A percentile compares a stretch with the other conserved stretches of the same genome.
Conservation (phyloP, 2,888 invertebrate species). For the Caenorhabditis sp. region DNA sequence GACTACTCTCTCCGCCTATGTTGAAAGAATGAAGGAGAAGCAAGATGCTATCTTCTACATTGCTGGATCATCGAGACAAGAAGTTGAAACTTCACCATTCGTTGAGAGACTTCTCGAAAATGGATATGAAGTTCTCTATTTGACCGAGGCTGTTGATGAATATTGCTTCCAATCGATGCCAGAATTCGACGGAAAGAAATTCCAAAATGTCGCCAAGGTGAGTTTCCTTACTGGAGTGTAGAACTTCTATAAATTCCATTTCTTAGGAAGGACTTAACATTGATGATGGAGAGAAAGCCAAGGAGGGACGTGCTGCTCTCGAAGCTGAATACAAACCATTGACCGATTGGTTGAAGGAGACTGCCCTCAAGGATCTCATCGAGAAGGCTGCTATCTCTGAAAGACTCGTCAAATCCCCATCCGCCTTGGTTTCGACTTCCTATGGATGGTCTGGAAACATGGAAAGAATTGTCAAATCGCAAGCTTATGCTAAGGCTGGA, state of each 20-base stretch:
- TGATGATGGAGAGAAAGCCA: conserved; percentile 72
- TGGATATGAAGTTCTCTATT: conserved; percentile 87
- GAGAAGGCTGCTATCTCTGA: conserved; percentile 86
- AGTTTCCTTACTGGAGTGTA: too few species aligned
- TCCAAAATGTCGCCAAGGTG: conserved; percentile 95
- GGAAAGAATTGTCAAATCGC: conserved; percentile 87
- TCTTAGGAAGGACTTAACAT: conserved; percentile 77
- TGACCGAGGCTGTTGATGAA: conserved; percentile 96
- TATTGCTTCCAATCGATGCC: conserved; percentile 94
- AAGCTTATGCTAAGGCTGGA: conserved; percentile 94
- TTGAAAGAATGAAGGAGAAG: conserved; percentile 90
- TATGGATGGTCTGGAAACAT: conserved; percentile 99
- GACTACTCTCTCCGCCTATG: conserved; percentile 87
- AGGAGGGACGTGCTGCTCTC: conserved; percentile 80
- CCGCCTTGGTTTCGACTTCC: conserved; percentile 92
- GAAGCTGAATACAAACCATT: conserved; percentile 86
- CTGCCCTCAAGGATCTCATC: conserved; percentile 75
- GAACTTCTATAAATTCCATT: too few species aligned
- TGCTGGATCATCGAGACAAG: conserved; percentile 83
- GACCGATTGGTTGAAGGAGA: conserved; percentile 86
- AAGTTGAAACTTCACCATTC: conserved; percentile 86
- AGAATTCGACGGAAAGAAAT: conserved; percentile 97
- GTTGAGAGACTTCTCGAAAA: conserved; percentile 90
- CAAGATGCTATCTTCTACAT: conserved; percentile 96
- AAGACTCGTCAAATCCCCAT: conserved; percentile 88